Percentiles rank a stretch among this genome's conserved stretches.
Evolutionary conservation across 2,888 invertebrate species (phyloP).

Genomic region (Deilephila porcellus): DNA sequence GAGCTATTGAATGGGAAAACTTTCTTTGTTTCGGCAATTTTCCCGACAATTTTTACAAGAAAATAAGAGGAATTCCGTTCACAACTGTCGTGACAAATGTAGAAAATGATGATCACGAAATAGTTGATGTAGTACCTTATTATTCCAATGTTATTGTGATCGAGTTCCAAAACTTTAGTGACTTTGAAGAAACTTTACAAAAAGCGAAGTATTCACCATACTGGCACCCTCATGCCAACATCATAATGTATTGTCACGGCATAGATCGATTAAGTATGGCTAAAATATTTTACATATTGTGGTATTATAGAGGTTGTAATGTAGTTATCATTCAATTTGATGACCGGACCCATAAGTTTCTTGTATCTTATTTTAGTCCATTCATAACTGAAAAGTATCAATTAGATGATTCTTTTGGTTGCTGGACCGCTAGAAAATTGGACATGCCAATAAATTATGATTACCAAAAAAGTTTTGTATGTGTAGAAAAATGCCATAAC

Average conservation of each 20-base stretch:
- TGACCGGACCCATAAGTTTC: slow-evolving; percentile 45
- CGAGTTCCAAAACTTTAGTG: slow-evolving; percentile 50
- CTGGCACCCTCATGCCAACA: slow-evolving; percentile 67
- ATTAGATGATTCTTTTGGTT: slow-evolving; percentile 57
- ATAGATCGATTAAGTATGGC: slow-evolving; percentile 48
- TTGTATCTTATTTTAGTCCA: slow-evolving; percentile 60
- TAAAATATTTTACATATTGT: slow-evolving; percentile 64
- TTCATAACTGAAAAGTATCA: slow-evolving; percentile 55
- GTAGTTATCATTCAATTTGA: slow-evolving; percentile 60
- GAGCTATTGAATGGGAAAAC: slow-evolving; percentile 65
- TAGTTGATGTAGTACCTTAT: slow-evolving; percentile 60
- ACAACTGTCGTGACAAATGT: slow-evolving; percentile 54
- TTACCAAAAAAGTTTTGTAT: no score
- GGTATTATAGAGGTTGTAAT: slow-evolving; percentile 67
- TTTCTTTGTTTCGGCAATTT: slow-evolving; percentile 62
- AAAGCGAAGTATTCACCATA: slow-evolving; percentile 55
- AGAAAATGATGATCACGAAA: slow-evolving; percentile 51
- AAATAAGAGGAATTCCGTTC: slow-evolving; percentile 49
- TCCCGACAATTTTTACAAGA: slow-evolving; percentile 58
- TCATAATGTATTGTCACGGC: slow-evolving; percentile 62
- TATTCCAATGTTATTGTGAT: slow-evolving; percentile 61
- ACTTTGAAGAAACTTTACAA: slow-evolving; percentile 61
- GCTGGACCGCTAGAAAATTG: slow-evolving; percentile 62
- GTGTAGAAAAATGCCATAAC: slow-evolving; percentile 46
- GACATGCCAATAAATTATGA: slow-evolving; percentile 51